Evolutionary conservation across 2,113 vertebrate species (phyloP).

Genomic region (Phoxinus phoxinus): DNA sequence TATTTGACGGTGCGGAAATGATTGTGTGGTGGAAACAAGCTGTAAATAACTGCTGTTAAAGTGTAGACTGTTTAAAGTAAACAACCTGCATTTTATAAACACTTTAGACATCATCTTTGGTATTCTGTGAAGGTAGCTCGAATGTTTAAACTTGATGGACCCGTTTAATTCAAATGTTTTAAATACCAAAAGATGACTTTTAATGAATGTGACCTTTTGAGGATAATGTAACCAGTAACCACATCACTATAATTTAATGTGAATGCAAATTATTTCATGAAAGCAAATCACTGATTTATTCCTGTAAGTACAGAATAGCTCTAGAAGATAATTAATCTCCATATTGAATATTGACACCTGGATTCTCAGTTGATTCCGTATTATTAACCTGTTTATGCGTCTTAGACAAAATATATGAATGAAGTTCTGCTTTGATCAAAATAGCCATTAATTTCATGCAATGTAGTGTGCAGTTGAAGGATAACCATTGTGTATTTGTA

Average conservation of each 20-base stretch:
- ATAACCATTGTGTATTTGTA: background rate
- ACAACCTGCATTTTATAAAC: background rate
- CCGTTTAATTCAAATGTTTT: background rate
- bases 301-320: conserved; percentile 6
- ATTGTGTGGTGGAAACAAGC: conserved; percentile 4
- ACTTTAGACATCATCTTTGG: background rate
- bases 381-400: background rate
- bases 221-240: background rate
- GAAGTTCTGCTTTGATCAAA: conserved; percentile 18
- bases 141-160: conserved; percentile 7
- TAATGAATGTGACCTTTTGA: conserved; percentile 21
- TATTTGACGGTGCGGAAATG: background rate
- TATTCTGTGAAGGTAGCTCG: background rate
- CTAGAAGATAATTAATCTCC: conserved; percentile 9
- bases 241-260: background rate
- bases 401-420: background rate
- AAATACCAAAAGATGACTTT: conserved; percentile 18
- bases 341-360: conserved; percentile 7
- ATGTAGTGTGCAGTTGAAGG: background rate
- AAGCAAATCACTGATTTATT: background rate
- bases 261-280: conserved; percentile 11
- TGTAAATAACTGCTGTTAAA: conserved; percentile 33
- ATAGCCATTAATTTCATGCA: background rate
- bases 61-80: conserved; percentile 17
- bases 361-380: conserved; percentile 5